Evolutionary conservation across 2,797 vertebrate genomes (phyloP), one percentile per base, ranked within the genome.

Genomic region (Lacerta bilineata): DNA sequence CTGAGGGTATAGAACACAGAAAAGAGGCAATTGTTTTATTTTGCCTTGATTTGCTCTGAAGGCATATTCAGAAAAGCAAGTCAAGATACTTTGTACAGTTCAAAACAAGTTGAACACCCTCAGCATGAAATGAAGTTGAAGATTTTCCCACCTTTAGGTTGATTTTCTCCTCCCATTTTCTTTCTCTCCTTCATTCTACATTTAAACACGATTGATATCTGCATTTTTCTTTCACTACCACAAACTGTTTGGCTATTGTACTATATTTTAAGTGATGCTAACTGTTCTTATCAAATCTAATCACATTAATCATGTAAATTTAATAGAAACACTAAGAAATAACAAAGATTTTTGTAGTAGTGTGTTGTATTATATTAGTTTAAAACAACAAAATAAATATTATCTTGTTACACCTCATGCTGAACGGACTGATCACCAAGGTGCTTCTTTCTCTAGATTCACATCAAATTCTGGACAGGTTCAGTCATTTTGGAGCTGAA

Each of bases 21-120:
- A 18, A 59, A n/a, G 4, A 84, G 55, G 68, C 64, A 11, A 66
- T 50, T 74, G 72, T 86, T 88, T 92, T 84, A 15, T 89, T 78
- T 92, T 92, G 81, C 86, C 87, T 92, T 36, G n/a, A 71, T 76
- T 29, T 90, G 36, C 77, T 29, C 15, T 72, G 90, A 88, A 89
- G 88, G 80, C 71, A 89, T 0, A 15, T 15, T 92, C 80, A 33
- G 83, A 50, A 41, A 27, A 29, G 71, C 46, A 15, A 36, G 8
- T 2, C n/a, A 61, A 18, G 8, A 61, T 75, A 46, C 27, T 87
- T 10, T 1, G 11, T 33, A 46, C 5, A 23, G 8, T 74, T 84
- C 25, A 74, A 83, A 77, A 20, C 69, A 68, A 66, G 68, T 83
- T 82, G 29, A 64, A 36, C 79, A 72, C 4, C 9, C 71, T 13